Evolutionary conservation across 53 echinoderm and acorn worm species (phyloP).

Genomic region (Apostichopus leukothele): DNA sequence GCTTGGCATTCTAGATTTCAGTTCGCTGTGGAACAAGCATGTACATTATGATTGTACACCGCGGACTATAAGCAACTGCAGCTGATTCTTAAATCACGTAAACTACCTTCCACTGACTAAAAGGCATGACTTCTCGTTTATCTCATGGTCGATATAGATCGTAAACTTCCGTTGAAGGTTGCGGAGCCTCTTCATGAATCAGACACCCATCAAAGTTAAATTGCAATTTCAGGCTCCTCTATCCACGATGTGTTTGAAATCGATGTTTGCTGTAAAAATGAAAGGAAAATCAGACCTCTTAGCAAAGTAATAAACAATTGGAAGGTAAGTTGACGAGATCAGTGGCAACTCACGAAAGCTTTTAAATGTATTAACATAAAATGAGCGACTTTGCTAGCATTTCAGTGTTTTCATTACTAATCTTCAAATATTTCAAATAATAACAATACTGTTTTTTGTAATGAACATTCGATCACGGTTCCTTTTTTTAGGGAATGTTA

Average conservation of each 20-base stretch:
- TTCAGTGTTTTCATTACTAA: no score
- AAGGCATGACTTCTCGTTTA: constrained; percentile 11
- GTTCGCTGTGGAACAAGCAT: no score
- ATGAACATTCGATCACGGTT: no score
- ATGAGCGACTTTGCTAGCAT: not conserved
- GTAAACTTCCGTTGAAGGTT: constrained; percentile 7
- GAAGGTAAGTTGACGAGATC: not conserved
- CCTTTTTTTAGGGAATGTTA: no score
- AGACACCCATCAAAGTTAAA: constrained; percentile 18
- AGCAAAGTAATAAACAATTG: constrained; percentile 13
- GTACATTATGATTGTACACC: no score
- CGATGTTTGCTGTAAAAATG: constrained; percentile 6
- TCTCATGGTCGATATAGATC: not conserved
- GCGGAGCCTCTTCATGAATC: constrained; percentile 7
- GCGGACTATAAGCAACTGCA: not conserved
- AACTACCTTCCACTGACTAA: not conserved
- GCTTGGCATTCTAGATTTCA: no score
- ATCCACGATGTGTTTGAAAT: constrained; percentile 7
- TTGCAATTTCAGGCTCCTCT: constrained; percentile 3
- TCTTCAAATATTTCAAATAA: no score
- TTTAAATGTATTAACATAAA: constrained; percentile 13
- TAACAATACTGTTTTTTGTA: no score
- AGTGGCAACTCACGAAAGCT: not conserved
- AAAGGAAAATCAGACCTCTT: constrained; percentile 11
- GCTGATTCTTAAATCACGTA: not conserved